phyloP scores from a whole-genome alignment of 2,888 invertebrate species.

The Tupiocoris notatus region DNA sequence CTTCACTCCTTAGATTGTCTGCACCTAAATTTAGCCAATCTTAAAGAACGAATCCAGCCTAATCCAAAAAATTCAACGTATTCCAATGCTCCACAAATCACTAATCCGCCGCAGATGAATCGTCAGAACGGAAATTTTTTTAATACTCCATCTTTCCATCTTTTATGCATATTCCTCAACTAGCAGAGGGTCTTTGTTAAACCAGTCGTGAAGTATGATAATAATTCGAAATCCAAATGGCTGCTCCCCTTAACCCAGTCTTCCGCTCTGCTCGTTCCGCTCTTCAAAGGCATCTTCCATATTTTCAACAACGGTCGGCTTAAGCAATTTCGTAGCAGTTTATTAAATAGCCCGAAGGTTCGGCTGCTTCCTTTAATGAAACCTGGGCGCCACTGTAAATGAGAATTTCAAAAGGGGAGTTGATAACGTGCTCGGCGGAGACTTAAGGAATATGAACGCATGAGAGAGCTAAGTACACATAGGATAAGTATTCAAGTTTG shows the following conservation, averaged over 20 bases:
- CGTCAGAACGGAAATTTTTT: too few species aligned
- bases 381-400: slow-evolving; percentile 32
- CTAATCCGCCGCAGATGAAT: too few species aligned
- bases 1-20: too few species aligned
- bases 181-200: too few species aligned
- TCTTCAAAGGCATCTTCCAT: slow-evolving; percentile 32
- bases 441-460: slow-evolving; percentile 24
- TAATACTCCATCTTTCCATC: too few species aligned
- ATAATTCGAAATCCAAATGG: slow-evolving; percentile 31
- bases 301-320: slow-evolving; percentile 30
- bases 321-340: slow-evolving; percentile 38
- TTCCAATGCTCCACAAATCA: too few species aligned
- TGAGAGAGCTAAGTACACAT: slow-evolving; percentile 5
- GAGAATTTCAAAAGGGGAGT: slow-evolving; percentile 6
- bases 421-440: neutral
- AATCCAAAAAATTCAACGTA: too few species aligned
- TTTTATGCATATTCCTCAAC: too few species aligned
- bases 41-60: too few species aligned
- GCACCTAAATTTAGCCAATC: too few species aligned
- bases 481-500: neutral
- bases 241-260: slow-evolving; percentile 5
- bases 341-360: slow-evolving; percentile 29
- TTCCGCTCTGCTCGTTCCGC: neutral
- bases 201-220: slow-evolving; percentile 1
- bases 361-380: slow-evolving; percentile 27